Conservation (phyloP, 2,888 invertebrate species). For the Thelaira solivaga region DNA sequence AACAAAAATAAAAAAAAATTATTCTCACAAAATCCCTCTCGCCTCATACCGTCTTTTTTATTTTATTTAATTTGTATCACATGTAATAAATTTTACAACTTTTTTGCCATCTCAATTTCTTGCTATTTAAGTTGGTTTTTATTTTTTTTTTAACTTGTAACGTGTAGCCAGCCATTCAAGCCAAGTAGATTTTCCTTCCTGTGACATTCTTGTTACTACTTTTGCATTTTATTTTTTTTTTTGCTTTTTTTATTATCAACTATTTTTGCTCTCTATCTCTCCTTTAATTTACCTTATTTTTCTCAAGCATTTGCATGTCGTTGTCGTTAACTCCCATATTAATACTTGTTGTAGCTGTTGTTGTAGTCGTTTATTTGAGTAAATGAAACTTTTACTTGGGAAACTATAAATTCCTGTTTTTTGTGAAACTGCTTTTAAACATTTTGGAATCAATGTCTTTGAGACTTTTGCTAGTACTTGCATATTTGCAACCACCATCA, state of each 20-base stretch:
- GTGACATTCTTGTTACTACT: slow-evolving; percentile 33
- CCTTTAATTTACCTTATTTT: background rate
- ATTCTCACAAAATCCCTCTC: background rate
- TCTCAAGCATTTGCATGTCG: background rate
- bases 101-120: slow-evolving; percentile 5
- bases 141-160: slow-evolving; percentile 1
- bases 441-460: slow-evolving; percentile 47
- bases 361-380: no score
- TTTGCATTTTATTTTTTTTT: background rate
- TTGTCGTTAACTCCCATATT: background rate
- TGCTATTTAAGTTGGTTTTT: slow-evolving; percentile 20
- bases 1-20: background rate
- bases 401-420: slow-evolving; percentile 16
- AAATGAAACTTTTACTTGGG: slow-evolving; percentile 31
- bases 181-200: slow-evolving; percentile 52
- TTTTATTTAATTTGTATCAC: background rate
- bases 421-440: slow-evolving; percentile 10
- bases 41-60: background rate
- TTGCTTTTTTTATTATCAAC: background rate
- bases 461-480: slow-evolving; percentile 28
- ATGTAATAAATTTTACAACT: background rate
- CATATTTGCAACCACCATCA: no score
- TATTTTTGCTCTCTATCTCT: background rate
- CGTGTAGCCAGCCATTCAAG: slow-evolving; percentile 36
- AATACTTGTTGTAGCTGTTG: background rate